A percentile compares a stretch with the other conserved stretches of the same genome.
Evolutionary conservation across 2,113 vertebrate genomes (phyloP).

Genomic region (Thunnus thynnus): DNA sequence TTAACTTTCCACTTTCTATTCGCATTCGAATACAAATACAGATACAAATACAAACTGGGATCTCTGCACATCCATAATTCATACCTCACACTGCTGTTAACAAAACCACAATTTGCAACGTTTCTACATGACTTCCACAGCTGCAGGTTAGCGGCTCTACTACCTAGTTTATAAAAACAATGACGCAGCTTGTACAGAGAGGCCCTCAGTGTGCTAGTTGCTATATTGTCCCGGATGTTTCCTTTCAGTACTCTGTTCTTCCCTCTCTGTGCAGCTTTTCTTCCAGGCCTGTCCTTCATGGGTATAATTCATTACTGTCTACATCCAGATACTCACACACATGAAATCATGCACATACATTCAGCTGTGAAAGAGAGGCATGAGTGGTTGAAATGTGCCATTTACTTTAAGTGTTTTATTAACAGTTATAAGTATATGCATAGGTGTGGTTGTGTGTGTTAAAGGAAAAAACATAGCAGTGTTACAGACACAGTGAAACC

Average conservation of each 20-base stretch:
- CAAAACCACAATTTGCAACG: no score
- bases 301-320: conserved; percentile 41
- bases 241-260: conserved; percentile 31
- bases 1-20: no score
- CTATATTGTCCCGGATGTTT: conserved; percentile 38
- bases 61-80: no score
- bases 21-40: no score
- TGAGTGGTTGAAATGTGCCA: background rate
- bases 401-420: background rate
- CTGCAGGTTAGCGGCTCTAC: no score
- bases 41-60: no score
- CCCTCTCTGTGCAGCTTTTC: conserved; percentile 2
- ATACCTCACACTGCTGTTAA: no score
- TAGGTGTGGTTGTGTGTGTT: background rate
- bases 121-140: no score
- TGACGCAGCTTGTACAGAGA: conserved; percentile 37
- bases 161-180: conserved; percentile 16
- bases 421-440: background rate
- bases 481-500: background rate
- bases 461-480: background rate
- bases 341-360: conserved; percentile 2
- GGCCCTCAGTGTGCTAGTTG: conserved; percentile 31
- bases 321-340: conserved; percentile 17
- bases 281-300: conserved; percentile 10
- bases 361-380: background rate